Base-by-base conservation (phyloP, 1,140 invertebrate species). In the Atta cephalotes region DNA sequence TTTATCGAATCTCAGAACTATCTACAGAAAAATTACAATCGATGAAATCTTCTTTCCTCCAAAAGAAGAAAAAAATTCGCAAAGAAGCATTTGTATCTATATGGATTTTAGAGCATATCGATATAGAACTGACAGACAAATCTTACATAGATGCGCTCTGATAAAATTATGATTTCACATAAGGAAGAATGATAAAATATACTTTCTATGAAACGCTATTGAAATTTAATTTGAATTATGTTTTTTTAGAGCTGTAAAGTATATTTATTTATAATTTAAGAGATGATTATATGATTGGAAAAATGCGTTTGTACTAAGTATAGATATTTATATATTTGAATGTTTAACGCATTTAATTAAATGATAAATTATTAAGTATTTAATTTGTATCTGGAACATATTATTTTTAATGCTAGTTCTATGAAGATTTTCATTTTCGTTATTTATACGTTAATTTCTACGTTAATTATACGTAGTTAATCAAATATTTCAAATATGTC, bases 381-480 rank as follows among this genome's bases (percentile, higher is more conserved):
- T 31, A 28, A 58, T 25, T 35, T 68, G n/a, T 70, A 70, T 7
- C 25, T 7, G 1, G 0, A 60, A 72, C 56, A 72, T 51, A 35
- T 62, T 28, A 6, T 25, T 31, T 68, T 35, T 9, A 45, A 81
- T 6, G 9, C 2, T 58, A 45, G 6, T 39, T 7, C 21, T 70
- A 70, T 1, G 10, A 1, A 14, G 3, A 35, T 81, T 58, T 71
- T 39, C 28, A 58, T n/a, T 76, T 31, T 51, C n/a, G 28, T 68
- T 68, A 18, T 51, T 53, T 68, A 18, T 51, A 21, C 21, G 21
- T 21, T 21, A 21, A 21, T 21, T 21, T 53, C 49, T 51, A 16
- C 28, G 12, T 68, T 80, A 80, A 79, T 79, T 66, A 53, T 80
- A 35, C n/a, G 3, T 12, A 68, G 12, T 35, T 21, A 68, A 80